Evolutionary conservation across 2,888 invertebrate genomes (phyloP), one percentile per base, ranked within the genome.

Genomic region (Phrixothrix hirtus): DNA sequence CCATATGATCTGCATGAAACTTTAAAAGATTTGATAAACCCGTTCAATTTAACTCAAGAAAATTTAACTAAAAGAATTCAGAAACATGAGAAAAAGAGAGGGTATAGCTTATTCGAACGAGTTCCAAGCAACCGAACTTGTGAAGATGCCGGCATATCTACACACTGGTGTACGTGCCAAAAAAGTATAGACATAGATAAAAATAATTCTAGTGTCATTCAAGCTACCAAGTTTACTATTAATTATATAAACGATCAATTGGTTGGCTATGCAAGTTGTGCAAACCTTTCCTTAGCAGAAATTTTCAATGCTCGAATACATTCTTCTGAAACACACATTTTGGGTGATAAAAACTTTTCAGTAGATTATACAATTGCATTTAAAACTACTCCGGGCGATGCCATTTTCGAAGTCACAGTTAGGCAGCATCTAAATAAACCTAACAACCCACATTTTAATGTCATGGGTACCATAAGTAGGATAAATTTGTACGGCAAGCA

Each of bases 111-210:
- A 36, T 93, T 95, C 71, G 74, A 85, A 14, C 82, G 85, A 0
- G 81, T 95, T 52, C 86, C 89, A 0, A 72, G 70, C 27, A 79
- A 82, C 45, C 79, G 95, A 32, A 90, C 88, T 0, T 96, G 95
- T 69, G 78, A 81, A 38, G 77, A 79, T 53, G 94, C 95, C 0
- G 84, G 80, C 1, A 91, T 96, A 50, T 83, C 86, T 0, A 84
- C 86, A 15, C 90, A 93, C 70, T 95, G 89, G 88, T 95, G 95
- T 72, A 89, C 92, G 13, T 95, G 95, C 61, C 88, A 91, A 66
- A 81, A 81, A 49, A 84, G 83, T 42, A 76, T 75, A 38, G 80
- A 82, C 58, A 68, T 90, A 11, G 69, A 79, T 0, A 74, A 76
- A 0, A 78, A 80, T 17, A 81, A 84, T 58, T 62, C 72, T 0